phyloP scores from a whole-genome alignment of 2,113 vertebrate species.

The Symphodus melops region DNA sequence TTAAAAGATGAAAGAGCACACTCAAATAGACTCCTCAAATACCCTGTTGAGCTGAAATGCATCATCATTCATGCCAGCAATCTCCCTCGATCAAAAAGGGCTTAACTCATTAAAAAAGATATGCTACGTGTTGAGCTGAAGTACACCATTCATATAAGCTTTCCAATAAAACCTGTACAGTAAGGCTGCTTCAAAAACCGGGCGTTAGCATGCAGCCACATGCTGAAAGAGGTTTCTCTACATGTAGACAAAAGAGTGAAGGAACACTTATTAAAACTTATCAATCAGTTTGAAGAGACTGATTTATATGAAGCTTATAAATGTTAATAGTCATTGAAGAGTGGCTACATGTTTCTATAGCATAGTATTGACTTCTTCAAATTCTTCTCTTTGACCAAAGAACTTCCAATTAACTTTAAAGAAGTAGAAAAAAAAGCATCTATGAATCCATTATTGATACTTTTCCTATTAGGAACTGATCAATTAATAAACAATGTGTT shows the following conservation, averaged over 20 bases:
- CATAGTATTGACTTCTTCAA: background rate
- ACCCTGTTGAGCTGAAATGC: slow-evolving; percentile 53
- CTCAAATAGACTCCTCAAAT: slow-evolving; percentile 40
- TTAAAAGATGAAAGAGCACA: slow-evolving; percentile 31
- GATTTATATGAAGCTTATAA: background rate
- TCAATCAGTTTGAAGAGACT: background rate
- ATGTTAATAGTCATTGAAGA: background rate
- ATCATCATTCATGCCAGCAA: slow-evolving; percentile 48
- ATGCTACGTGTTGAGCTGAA: slow-evolving; percentile 59
- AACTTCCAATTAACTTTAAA: no score
- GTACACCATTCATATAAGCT: slow-evolving; percentile 63
- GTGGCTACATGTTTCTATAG: no score
- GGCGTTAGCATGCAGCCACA: no score
- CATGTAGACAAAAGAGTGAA: no score
- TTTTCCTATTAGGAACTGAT: no score
- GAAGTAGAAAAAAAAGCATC: no score
- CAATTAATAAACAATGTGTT: no score
- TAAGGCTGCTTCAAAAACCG: slow-evolving; percentile 25
- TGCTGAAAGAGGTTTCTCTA: no score
- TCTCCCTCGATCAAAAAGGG: slow-evolving; percentile 53
- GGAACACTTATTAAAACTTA: no score
- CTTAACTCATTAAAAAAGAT: slow-evolving; percentile 70
- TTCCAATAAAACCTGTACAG: slow-evolving; percentile 51
- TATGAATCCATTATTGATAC: no score
- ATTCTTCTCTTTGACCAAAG: no score